Evolutionary conservation across 2,888 invertebrate genomes (phyloP), one percentile per base, ranked within the genome.

Genomic region (Nysson spinosus): DNA sequence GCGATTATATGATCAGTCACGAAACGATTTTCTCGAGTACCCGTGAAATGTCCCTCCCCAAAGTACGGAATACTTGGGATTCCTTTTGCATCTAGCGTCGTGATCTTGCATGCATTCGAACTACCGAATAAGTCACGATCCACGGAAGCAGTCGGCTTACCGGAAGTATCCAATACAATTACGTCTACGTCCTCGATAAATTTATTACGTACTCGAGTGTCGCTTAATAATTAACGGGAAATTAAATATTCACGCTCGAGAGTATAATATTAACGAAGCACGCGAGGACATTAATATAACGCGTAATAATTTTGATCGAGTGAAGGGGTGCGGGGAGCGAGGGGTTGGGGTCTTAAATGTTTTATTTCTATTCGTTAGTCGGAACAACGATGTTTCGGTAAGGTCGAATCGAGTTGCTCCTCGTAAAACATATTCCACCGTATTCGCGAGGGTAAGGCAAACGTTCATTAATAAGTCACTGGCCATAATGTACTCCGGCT

Each of bases 381-480:
- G 32, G 17, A 50, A 55, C 62, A 19, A 28, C 30, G 42, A 28
- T 22, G 42, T 34, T 54, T 44, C 19, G 42, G 37, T 39, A 20
- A 40, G 20, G 4, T 4, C 17, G 17, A 37, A n/a, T 11, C 11
- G 16, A 14, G 11, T 43, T 39, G 42, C 43, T 44, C 49, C 39
- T 44, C 54, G 60, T 30, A 42, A 40, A 35, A 16, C n/a, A n/a
- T 37, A 63, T 52, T 63, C 57, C 54, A 40, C 30, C 35, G n/a
- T 14, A 34, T 24, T 50, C 42, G 30, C 16, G 57, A 49, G 74
- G 63, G 49, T 63, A 62, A 65, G 71, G 62, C 71, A 43, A 49
- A 24, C 55, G n/a, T n/a, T 57, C 70, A 55, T 77, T 75, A 76
- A 76, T 75, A 73, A 60, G 57, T 75, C 69, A 70, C 62, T 63